Evolutionary conservation across 30 jellyfish, hydroid and myxozoan genomes (phyloP), one percentile per base, ranked within the genome.

Genomic region (Hydra vulgaris): DNA sequence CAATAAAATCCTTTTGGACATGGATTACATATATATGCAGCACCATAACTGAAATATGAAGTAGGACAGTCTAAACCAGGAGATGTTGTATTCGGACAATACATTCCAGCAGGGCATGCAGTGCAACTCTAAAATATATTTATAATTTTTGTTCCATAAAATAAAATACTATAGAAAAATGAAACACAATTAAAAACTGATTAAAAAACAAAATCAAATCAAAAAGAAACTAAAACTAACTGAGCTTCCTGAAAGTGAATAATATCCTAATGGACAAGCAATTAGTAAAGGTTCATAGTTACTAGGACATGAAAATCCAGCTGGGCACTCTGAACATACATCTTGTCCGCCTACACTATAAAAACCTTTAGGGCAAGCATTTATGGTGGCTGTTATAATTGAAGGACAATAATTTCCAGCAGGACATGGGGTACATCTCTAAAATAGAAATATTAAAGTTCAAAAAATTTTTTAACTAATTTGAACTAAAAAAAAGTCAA

Each of bases 281-380:
- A 94, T 73, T 21, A 83, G 83, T 22, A 94, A 66, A 61, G 74
- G 82, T 56, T 84, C 95, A 8, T 83, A 79, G 18, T 82, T 84
- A 24, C 91, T 54, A 15, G 99, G 99, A 76, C 99, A 94, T 1
- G 99, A 95, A 73, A 23, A 84, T 18, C 99, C 99, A 15, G 95
- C 92, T 18, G 86, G 91, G 69, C 99, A 94, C 54, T 80, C 56
- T 5, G 96, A 87, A 81, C 99, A 94, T 52, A 74, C 75, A 81
- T 72, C 82, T 74, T 94, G 95, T 20, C 83, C 89, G 0, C 95
- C 90, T 66, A 72, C 22, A 75, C 99, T 94, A 94, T 77, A 87
- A 68, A 27, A 70, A 20, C 99, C 99, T 67, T 74, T 70, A 18
- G 88, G 56, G 73, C 99, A 94, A 18, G 89, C 66, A 15, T 76